Evolutionary conservation across 64 coral and sea anemone genomes (phyloP), one percentile per base, ranked within the genome.

Genomic region (Pocillopora verrucosa): DNA sequence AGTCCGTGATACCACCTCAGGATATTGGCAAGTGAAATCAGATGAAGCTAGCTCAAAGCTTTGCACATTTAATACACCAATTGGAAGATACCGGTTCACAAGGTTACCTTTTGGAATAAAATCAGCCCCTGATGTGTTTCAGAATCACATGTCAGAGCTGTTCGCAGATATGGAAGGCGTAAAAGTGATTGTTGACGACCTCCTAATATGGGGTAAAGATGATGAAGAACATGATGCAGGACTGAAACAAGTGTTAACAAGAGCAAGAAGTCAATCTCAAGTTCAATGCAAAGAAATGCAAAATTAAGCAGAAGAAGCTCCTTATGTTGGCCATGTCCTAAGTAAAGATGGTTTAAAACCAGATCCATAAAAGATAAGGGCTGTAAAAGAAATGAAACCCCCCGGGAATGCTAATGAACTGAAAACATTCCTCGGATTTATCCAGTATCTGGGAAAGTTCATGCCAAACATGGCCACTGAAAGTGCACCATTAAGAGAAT

Each of bases 41-140:
- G 89, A 86, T 76, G 80, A 83, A 34, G 16, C 26, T 9, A 83
- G 80, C 58, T 91, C 88, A 26, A 90, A 82, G 70, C 56, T 84
- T 0, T 91, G 79, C 36, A 89, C 72, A 1, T 70, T 89, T 34
- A 84, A 84, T n/a, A 84, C 35, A 11, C 78, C 86, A 9, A 88
- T 76, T 69, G 92, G 92, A 60, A 72, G 80, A 63, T 90, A 94
- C 5, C 80, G 81, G 4, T 94, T 89, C 10, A 76, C 75, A 34
- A 41, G 61, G 45, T 36, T 90, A 79, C 92, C 92, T 10, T 90
- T 87, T 79, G 80, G 80, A 36, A 87, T 86, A 14, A 94, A 94
- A 17, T 94, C 92, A 60, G 80, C 80, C 2, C 79, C 51, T 38
- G 92, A 90, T 64, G 81, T 90, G 59, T 94, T 94, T 60, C 80